Base-by-base conservation (phyloP, 2,888 invertebrate species). In the Choreutis nemorana region DNA sequence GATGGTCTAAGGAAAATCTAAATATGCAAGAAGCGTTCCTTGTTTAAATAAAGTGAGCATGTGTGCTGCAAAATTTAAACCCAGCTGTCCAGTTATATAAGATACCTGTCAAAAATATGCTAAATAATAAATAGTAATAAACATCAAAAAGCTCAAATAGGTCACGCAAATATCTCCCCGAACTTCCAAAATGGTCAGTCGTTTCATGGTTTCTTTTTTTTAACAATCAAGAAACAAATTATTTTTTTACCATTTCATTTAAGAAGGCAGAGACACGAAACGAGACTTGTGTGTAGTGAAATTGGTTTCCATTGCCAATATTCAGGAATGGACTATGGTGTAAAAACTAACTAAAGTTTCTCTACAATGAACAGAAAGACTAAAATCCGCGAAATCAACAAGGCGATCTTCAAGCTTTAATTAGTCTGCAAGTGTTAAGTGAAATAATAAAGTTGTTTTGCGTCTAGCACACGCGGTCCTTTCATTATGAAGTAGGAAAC, bases 11-110 rank as follows among this genome's bases (percentile, higher is more conserved):
- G 24, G 26, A 31, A 26, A 22, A 23, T 22, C 12, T 26, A 59
- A 62, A 61, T 71, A 73, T 73, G 70, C 72, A 57, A 54, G 52
- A 56, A 54, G 62, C 63, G 73, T 73, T 52, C 54, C 43, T 36
- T 42, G 43, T 62, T 70, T 72, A 73, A 72, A 73, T 70, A 70
- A 59, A 61, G 67, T 55, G 63, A 61, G 70, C 72, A 70, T 68
- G 71, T 71, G 71, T 60, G 66, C 50, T 50, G 47, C n/a, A n/a
- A n/a, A n/a, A n/a, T n/a, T n/a, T n/a, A n/a, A n/a, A n/a, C n/a
- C n/a, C n/a, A n/a, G n/a, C n/a, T n/a, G n/a, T n/a, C n/a, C n/a
- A n/a, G n/a, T n/a, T n/a, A n/a, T n/a, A n/a, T n/a, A n/a, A n/a
- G n/a, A n/a, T 7, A 5, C 11, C 6, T 7, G 9, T 4, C n/a